Conservation (phyloP, 2,888 invertebrate genomes). For the Tipula vernalis region DNA sequence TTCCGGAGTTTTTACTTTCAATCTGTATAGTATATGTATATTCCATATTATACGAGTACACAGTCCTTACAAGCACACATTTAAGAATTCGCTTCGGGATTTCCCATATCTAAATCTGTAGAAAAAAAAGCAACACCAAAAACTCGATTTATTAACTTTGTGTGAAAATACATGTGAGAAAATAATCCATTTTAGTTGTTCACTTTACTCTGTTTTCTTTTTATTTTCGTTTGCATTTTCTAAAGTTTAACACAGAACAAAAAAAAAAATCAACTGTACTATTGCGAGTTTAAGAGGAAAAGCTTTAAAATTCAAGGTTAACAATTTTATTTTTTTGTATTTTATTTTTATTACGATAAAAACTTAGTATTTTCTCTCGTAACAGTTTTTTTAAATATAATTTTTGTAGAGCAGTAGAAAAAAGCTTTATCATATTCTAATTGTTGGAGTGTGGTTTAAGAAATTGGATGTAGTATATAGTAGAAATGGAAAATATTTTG, state of each 20-base stretch:
- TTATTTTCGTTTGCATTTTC: background rate
- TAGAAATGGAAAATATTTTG: background rate
- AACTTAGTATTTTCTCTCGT: background rate
- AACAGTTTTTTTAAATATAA: background rate
- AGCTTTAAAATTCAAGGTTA: constrained; percentile 4
- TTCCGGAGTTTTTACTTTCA: background rate
- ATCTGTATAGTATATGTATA: background rate
- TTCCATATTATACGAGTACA: background rate
- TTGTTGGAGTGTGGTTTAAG: background rate
- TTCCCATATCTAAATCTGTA: background rate
- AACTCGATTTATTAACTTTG: background rate
- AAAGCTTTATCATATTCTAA: background rate
- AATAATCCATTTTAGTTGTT: background rate
- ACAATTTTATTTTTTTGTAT: background rate
- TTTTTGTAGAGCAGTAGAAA: background rate
- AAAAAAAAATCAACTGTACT: background rate
- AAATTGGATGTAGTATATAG: background rate
- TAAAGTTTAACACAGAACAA: background rate
- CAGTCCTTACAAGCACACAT: background rate
- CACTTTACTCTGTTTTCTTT: background rate
- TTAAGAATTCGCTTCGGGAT: background rate
- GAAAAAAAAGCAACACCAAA: background rate
- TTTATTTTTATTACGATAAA: background rate
- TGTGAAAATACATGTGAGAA: background rate
- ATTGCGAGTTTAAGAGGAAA: background rate